Percentiles rank a stretch among this genome's conserved stretches.
These are phyloP conservation scores for Bombus waltoni DNA, from an alignment of 1,140 invertebrate genomes.

Conservation along the genomic window DNA sequence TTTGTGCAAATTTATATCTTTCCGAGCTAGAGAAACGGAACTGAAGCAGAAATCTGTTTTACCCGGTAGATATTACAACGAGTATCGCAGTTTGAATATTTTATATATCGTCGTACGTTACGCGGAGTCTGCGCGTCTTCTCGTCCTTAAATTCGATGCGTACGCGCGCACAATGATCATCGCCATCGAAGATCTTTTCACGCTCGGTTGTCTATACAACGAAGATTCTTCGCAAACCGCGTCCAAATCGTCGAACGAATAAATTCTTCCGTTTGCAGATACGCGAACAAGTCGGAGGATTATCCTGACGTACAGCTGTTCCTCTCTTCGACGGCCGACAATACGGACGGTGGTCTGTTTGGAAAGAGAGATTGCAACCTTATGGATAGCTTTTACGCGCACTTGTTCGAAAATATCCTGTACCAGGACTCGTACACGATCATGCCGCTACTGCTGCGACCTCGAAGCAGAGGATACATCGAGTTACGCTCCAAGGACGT, in stretches of 20 bases:
- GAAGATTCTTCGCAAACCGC: too few species aligned
- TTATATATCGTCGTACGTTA: too few species aligned
- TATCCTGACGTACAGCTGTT: conserved; percentile 90
- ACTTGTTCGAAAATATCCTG: conserved; percentile 84
- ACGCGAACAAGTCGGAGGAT: conserved; percentile 81
- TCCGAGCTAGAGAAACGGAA: too few species aligned
- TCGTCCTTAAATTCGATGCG: too few species aligned
- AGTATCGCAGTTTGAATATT: too few species aligned
- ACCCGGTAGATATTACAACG: too few species aligned
- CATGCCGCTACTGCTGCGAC: conserved; percentile 87
- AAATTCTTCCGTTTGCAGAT: conserved; percentile 75
- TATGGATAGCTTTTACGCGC: conserved; percentile 86
- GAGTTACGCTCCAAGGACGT: conserved; percentile 87
- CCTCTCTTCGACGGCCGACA: conserved; percentile 87
- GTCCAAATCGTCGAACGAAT: neutral
- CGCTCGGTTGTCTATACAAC: too few species aligned
- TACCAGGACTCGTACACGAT: conserved; percentile 86
- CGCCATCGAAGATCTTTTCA: too few species aligned
- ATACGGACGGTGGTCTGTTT: conserved; percentile 89
- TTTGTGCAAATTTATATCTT: too few species aligned
- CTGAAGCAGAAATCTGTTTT: too few species aligned
- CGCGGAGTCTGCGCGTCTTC: too few species aligned
- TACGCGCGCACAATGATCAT: too few species aligned
- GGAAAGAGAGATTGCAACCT: conserved; percentile 87
- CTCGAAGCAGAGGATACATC: conserved; percentile 88